Conservation (phyloP, 2,797 vertebrate genomes). For the Steatocranus sp. region DNA sequence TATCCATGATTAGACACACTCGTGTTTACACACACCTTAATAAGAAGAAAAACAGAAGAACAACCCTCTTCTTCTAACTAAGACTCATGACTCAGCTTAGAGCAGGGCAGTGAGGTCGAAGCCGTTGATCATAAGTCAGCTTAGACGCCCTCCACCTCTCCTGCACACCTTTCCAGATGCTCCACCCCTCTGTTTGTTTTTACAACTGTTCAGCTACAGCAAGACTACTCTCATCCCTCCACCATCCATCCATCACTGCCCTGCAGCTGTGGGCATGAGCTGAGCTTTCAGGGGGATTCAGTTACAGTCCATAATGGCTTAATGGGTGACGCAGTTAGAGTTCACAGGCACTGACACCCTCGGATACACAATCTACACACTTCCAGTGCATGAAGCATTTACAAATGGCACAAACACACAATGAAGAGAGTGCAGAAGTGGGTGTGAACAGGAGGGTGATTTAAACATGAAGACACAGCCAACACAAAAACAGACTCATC, state of each 20-base stretch:
- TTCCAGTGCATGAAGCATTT: not conserved
- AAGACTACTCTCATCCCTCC: constrained; percentile 16
- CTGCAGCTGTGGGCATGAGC: constrained; percentile 34
- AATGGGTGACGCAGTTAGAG: constrained; percentile 53
- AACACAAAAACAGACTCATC: not conserved
- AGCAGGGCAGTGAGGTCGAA: constrained; percentile 14
- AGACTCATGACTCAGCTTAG: constrained; percentile 31
- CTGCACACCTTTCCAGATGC: constrained; percentile 5
- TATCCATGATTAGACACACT: not conserved
- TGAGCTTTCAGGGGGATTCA: constrained; percentile 67
- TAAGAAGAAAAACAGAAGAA: not conserved
- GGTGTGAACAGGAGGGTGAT: not conserved
- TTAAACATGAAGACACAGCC: not conserved
- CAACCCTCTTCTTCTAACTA: not conserved
- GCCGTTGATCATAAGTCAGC: not conserved
- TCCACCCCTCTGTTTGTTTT: constrained; percentile 45
- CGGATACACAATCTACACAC: not conserved
- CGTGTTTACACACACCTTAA: not conserved
- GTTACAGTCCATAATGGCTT: constrained; percentile 70
- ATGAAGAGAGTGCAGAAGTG: not conserved
- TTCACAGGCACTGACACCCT: constrained; percentile 28
- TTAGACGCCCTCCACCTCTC: constrained; percentile 15
- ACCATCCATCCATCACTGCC: constrained; percentile 39
- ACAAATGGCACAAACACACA: not conserved
- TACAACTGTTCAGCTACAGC: not conserved